A percentile compares a stretch with the other conserved stretches of the same genome.
Evolutionary conservation across 1,140 invertebrate species (phyloP).

Genomic region (Drosophila kanapiae): DNA sequence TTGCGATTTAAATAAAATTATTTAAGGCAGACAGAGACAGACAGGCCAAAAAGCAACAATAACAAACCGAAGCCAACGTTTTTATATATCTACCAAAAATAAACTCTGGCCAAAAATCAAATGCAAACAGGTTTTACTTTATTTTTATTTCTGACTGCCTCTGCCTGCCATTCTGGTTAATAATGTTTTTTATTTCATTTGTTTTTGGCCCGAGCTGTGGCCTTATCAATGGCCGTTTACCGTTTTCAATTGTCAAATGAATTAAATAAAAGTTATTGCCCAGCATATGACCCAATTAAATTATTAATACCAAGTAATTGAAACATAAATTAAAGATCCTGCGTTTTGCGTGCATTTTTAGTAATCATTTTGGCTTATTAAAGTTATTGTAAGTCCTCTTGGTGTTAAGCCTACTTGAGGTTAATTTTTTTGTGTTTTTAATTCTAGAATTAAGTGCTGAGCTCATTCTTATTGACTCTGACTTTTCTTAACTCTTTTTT

Average conservation of each 20-base stretch:
- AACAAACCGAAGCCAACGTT: conserved; percentile 17
- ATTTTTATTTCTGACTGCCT: background rate
- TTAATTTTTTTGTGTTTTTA: conserved; percentile 9
- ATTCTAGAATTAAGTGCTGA: conserved; percentile 23
- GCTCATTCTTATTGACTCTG: conserved; percentile 1
- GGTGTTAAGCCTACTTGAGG: background rate
- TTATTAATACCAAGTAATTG: conserved; percentile 1
- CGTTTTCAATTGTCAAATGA: conserved; percentile 53
- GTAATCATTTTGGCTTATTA: no score
- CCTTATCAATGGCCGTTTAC: conserved; percentile 42
- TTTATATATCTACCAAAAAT: conserved; percentile 44
- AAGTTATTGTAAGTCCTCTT: background rate
- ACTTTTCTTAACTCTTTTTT: conserved; percentile 11
- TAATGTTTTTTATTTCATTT: conserved; percentile 20
- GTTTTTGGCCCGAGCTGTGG: background rate
- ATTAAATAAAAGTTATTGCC: conserved; percentile 43
- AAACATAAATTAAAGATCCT: background rate
- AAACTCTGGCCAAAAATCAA: conserved; percentile 60
- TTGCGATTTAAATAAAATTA: conserved; percentile 74
- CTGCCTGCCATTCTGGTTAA: conserved; percentile 42
- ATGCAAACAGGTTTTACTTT: conserved; percentile 68
- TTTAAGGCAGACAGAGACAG: conserved; percentile 57
- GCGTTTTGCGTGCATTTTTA: no score
- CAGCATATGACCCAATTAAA: conserved; percentile 65
- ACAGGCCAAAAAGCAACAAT: conserved; percentile 17